phyloP scores from a whole-genome alignment of 2,113 vertebrate species.

The Megatriorchis doriae region DNA sequence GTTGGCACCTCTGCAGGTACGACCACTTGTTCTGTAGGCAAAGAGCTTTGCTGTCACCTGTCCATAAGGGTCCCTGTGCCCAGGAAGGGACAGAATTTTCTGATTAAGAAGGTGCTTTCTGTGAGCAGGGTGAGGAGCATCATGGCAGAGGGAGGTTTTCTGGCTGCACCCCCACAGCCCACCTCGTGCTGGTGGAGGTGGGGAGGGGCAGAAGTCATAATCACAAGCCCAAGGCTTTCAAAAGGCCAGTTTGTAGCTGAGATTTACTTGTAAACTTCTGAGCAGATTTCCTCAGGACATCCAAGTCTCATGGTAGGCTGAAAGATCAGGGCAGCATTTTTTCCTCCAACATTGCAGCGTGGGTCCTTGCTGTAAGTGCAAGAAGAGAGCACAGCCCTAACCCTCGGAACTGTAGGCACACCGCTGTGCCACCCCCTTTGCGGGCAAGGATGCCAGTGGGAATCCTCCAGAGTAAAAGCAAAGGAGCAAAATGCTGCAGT shows the following conservation, averaged over 20 bases:
- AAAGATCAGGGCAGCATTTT: background rate
- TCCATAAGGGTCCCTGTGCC: background rate
- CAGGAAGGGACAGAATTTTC: background rate
- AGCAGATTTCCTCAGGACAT: background rate
- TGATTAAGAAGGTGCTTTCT: background rate
- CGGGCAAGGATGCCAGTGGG: background rate
- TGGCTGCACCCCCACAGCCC: background rate
- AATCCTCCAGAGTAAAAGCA: background rate
- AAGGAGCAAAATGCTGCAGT: background rate
- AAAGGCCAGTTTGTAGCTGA: background rate
- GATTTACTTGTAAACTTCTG: background rate
- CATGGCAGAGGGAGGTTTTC: background rate
- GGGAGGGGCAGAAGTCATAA: background rate
- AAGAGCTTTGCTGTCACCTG: background rate
- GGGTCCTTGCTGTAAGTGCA: background rate
- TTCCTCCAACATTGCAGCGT: background rate
- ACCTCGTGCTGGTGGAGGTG: background rate
- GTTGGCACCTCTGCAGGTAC: conserved; percentile 66
- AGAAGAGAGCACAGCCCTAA: background rate
- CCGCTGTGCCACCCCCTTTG: background rate
- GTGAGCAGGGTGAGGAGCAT: background rate
- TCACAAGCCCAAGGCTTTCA: background rate
- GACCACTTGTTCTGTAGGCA: background rate
- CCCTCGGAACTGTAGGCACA: background rate
- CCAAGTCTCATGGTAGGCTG: background rate